Base-by-base conservation (phyloP, 2,797 vertebrate genomes). In the Artibeus lituratus region DNA sequence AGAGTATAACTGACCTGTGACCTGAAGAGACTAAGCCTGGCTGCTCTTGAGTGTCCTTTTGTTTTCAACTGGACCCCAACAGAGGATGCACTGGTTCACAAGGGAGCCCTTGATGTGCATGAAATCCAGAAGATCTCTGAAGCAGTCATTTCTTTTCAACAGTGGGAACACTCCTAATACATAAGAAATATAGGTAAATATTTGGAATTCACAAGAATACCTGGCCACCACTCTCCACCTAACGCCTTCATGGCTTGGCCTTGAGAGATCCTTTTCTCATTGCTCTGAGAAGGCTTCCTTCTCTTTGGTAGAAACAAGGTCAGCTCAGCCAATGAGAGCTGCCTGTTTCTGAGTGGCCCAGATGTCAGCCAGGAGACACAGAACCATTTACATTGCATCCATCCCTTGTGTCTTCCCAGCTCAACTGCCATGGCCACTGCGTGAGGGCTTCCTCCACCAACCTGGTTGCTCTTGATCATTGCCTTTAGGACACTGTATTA, bases 1-100 rank as follows among this genome's bases (percentile, higher is more conserved):
- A 98, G 99, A 98, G 98, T 98, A 98, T 97, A 98, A 98, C 98
- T 98, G 98, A 98, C 98, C 97, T 96, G 97, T 95, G 96, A 96
- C 44, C 0, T 98, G 97, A 98, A 98, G 96, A 97, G 97, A 95
- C 92, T 86, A 92, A 92, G 89, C 97, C 96, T 97, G 97, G 98
- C 98, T 97, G 97, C 93, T 97, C 96, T 95, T 80, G 0, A 0
- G 96, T 98, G 98, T 98, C 98, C 87, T 98, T 97, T 96, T 78
- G 98, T 98, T 98, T 98, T 98, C 97, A 97, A 81, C 91, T 95
- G 97, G 97, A 77, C 78, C 90, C 97, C 85, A 96, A 70, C 29
- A 37, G 77, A 80, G 96, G 97, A 95, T 87, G 94, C 78, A 97
- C 97, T 98, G 81, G 96, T 97, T 35, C 96, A 74, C 94, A 94